Base-by-base conservation (phyloP, 1,140 invertebrate species). In the Drosophila miranda region DNA sequence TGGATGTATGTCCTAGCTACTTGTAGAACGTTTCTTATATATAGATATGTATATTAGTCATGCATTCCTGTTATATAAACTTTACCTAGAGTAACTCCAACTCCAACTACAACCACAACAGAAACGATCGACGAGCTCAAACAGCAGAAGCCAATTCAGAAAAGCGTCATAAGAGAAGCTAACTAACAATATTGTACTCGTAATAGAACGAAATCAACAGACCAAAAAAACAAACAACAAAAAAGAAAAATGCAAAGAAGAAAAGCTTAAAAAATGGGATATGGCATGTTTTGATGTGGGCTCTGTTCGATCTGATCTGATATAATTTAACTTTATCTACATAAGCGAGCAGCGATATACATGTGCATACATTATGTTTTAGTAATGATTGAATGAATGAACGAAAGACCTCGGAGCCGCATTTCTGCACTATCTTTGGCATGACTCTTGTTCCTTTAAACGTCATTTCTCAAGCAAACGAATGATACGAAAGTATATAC, bases 361-460 rank as follows among this genome's bases (percentile, higher is more conserved):
- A 38, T 38, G 13, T 13, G 34, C 11, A 68, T 81, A 87, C 78
- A 86, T 86, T 86, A 86, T 86, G 82, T 86, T 86, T 86, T 87
- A 86, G 87, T 86, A 86, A 86, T 86, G 82, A 76, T 80, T 83
- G 75, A 84, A 80, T 79, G 79, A 72, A 73, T 75, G 61, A 73
- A 69, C 68, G 51, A 81, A 77, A 66, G 57, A 74, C 56, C 61
- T 60, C 51, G 76, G 50, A 81, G 68, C 74, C 58, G 44, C 66
- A 68, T 62, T 56, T 60, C 74, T 63, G 64, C 70, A 68, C 68
- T 78, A 61, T 67, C 61, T 78, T 81, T 77, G 70, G 69, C 74
- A 87, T 66, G 62, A 87, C 78, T 82, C 71, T 86, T 87, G 82
- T 86, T 86, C 82, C 82, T 86, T 86, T 87, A 82, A 69, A 75